Percentiles rank a stretch among this genome's conserved stretches.
Evolutionary conservation across 2,888 invertebrate genomes (phyloP).

Genomic region (Lissocephala sabroskyi): DNA sequence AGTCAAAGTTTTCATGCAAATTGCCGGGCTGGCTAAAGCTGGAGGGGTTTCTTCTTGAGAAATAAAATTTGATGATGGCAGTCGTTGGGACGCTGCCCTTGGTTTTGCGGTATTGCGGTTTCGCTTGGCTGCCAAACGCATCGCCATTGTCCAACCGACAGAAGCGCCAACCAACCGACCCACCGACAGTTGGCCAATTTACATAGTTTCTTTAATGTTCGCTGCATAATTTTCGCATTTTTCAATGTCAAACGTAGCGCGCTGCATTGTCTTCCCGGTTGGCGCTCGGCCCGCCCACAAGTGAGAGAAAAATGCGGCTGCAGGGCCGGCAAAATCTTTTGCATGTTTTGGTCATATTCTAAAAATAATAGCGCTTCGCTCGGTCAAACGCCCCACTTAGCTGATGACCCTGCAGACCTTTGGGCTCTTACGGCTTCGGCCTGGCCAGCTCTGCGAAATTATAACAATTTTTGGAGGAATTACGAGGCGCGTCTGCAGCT

Average conservation of each 20-base stretch:
- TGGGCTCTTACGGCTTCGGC: slow-evolving; percentile 48
- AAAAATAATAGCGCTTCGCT: slow-evolving; percentile 50
- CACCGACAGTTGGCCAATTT: slow-evolving; percentile 41
- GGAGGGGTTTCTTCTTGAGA: too few species aligned
- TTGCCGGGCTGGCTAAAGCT: too few species aligned
- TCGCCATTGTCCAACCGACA: slow-evolving; percentile 2
- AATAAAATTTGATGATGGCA: slow-evolving; percentile 36
- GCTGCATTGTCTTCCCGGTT: slow-evolving; percentile 36
- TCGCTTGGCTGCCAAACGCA: slow-evolving; percentile 3
- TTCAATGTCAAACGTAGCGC: slow-evolving; percentile 67
- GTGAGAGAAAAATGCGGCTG: not conserved
- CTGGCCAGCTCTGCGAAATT: slow-evolving; percentile 47
- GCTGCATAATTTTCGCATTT: slow-evolving; percentile 71
- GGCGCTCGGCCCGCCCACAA: not conserved
- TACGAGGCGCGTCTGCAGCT: slow-evolving; percentile 48
- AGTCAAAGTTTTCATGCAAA: slow-evolving; percentile 25
- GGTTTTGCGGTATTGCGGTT: slow-evolving; percentile 4
- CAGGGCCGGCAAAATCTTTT: slow-evolving; percentile 43
- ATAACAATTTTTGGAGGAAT: slow-evolving; percentile 47
- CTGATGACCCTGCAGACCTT: slow-evolving; percentile 50
- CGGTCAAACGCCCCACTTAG: slow-evolving; percentile 51
- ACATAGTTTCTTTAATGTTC: slow-evolving; percentile 61
- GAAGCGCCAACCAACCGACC: slow-evolving; percentile 5
- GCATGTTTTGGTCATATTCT: slow-evolving; percentile 67
- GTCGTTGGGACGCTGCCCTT: not conserved